These are phyloP conservation scores for Vespertilio murinus DNA, from an alignment of 2,797 vertebrate genomes.

Conservation along the genomic window DNA sequence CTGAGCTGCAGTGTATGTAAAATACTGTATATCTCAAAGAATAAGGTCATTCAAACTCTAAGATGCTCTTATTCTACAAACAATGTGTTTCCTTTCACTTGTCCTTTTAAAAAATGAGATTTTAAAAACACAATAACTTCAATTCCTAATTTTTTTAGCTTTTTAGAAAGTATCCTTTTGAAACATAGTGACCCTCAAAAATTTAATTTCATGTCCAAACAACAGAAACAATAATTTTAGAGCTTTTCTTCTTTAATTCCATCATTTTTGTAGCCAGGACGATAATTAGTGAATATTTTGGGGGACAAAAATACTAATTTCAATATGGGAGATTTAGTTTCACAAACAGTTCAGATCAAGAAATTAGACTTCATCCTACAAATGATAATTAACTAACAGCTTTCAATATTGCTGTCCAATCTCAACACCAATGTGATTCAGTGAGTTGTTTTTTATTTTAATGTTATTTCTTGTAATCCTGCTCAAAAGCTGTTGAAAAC, in stretches of 20 bases:
- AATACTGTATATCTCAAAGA: neutral
- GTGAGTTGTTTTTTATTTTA: neutral
- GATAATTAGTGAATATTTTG: neutral
- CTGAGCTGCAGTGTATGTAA: neutral
- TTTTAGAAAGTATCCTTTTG: slow-evolving; percentile 5
- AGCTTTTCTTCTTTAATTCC: neutral
- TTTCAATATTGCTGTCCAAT: neutral
- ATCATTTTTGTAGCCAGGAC: neutral
- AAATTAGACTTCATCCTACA: neutral
- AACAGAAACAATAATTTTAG: neutral
- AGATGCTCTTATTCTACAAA: neutral
- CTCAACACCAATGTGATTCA: neutral
- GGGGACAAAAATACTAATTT: neutral
- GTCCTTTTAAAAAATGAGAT: neutral
- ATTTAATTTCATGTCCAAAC: neutral
- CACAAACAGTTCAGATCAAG: neutral
- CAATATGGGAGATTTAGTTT: neutral
- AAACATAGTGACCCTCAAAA: neutral
- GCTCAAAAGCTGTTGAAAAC: neutral
- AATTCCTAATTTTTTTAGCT: neutral
- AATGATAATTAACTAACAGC: neutral
- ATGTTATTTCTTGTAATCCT: neutral
- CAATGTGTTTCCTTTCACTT: neutral
- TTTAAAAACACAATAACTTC: neutral
- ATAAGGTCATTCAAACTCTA: neutral